phyloP scores from a whole-genome alignment of 1,140 invertebrate species.

The Eciton burchellii region DNA sequence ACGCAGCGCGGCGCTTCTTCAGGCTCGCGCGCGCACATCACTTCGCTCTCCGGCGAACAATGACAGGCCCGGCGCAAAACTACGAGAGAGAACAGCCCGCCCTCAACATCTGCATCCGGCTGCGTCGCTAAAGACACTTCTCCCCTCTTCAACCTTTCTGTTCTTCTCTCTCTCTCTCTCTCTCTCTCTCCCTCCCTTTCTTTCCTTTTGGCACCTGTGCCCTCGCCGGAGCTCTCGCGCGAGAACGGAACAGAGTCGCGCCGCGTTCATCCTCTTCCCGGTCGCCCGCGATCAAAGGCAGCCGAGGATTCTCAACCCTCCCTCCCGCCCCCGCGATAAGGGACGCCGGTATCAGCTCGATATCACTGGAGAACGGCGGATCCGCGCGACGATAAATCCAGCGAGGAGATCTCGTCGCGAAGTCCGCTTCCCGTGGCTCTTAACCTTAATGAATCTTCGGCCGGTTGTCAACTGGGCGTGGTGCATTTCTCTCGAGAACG shows the following conservation, averaged over 20 bases:
- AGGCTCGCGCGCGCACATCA: not conserved
- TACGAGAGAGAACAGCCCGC: constrained; percentile 30
- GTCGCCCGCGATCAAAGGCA: constrained; percentile 25
- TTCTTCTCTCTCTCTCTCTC: too few species aligned
- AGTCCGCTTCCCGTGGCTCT: constrained; percentile 63
- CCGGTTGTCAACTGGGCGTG: constrained; percentile 59
- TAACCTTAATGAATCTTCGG: constrained; percentile 77
- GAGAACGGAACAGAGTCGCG: constrained; percentile 12
- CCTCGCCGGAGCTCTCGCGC: not conserved
- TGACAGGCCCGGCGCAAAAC: constrained; percentile 29
- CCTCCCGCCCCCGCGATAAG: not conserved
- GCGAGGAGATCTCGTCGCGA: constrained; percentile 42
- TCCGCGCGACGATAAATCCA: constrained; percentile 62
- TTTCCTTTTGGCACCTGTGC: not conserved
- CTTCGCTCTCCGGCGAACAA: constrained; percentile 30
- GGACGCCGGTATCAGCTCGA: not conserved
- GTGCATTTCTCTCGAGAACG: constrained; percentile 63
- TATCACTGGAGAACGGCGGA: constrained; percentile 2
- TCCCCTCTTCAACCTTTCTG: not conserved
- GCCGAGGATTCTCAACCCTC: not conserved
- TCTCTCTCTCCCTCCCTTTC: too few species aligned
- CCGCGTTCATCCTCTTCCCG: not conserved
- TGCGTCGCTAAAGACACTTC: constrained; percentile 13
- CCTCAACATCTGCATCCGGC: constrained; percentile 20
- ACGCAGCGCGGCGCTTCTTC: constrained; percentile 11